Percentiles rank a stretch among this genome's conserved stretches.
These are phyloP conservation scores for Mus minutoides DNA, from an alignment of 2,797 vertebrate species.

Conservation along the genomic window DNA sequence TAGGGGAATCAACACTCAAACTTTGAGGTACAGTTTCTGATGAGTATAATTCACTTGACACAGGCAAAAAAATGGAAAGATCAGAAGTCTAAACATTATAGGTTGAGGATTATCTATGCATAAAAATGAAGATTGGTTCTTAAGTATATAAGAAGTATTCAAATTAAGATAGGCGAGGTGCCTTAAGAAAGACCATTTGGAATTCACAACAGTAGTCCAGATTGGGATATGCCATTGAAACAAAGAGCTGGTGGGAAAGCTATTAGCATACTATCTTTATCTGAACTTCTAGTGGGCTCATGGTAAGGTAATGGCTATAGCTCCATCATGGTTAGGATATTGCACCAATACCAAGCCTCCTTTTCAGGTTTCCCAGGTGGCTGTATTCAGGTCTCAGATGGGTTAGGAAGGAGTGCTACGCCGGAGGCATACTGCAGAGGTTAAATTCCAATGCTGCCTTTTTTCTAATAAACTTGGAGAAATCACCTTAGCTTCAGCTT, in stretches of 20 bases:
- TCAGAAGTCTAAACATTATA: neutral
- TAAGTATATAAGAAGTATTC: slow-evolving; percentile 46
- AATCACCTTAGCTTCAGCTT: neutral
- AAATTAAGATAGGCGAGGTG: neutral
- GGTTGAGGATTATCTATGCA: neutral
- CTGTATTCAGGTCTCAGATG: neutral
- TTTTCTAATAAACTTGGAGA: slow-evolving; percentile 2
- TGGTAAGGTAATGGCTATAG: neutral
- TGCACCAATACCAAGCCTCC: neutral
- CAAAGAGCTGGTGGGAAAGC: neutral
- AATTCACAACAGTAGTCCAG: slow-evolving; percentile 39
- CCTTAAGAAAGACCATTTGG: slow-evolving; percentile 31
- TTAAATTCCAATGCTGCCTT: neutral
- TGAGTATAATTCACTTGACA: neutral
- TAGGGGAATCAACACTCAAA: neutral
- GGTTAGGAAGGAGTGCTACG: neutral
- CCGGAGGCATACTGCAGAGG: neutral
- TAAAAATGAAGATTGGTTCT: slow-evolving; percentile 43
- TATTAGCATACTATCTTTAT: neutral
- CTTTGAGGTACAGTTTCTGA: neutral
- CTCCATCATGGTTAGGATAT: neutral
- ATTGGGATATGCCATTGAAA: neutral
- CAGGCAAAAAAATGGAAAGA: neutral
- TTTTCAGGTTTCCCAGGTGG: neutral
- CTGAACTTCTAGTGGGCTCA: neutral